Conservation (phyloP, 2,888 invertebrate species). For the Pristionchus arcanus region DNA sequence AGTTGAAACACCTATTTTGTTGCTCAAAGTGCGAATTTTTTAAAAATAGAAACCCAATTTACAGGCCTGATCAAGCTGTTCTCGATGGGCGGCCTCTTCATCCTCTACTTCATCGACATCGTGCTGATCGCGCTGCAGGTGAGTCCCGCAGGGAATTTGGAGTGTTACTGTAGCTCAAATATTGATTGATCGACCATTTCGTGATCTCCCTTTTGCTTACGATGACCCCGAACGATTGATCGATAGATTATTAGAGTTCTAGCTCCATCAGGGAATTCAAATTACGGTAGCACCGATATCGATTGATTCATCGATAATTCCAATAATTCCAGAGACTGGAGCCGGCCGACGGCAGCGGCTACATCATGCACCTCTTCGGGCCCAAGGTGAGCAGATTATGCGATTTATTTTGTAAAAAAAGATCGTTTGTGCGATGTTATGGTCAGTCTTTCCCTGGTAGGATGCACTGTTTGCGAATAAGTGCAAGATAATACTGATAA, state of each 20-base stretch:
- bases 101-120: conserved; percentile 92
- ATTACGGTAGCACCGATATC: background rate
- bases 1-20: background rate
- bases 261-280: no score
- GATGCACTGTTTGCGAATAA: no score
- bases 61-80: conserved; percentile 91
- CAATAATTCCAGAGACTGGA: conserved; percentile 75
- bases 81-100: conserved; percentile 95
- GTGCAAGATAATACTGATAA: no score
- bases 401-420: background rate
- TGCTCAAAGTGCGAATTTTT: background rate
- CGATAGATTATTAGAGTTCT: no score
- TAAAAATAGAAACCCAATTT: conserved; percentile 20
- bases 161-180: background rate
- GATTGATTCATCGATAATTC: background rate
- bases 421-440: no score
- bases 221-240: no score
- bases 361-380: conserved; percentile 81
- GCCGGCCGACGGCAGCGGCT: conserved; percentile 81
- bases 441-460: no score
- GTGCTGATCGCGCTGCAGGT: conserved; percentile 95
- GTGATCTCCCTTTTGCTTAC: background rate
- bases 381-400: conserved; percentile 68
- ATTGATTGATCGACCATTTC: background rate
- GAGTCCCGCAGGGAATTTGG: conserved; percentile 36